These are phyloP conservation scores for Calliscelio sp. DNA, from an alignment of 2,888 invertebrate species.

Conservation along the genomic window DNA sequence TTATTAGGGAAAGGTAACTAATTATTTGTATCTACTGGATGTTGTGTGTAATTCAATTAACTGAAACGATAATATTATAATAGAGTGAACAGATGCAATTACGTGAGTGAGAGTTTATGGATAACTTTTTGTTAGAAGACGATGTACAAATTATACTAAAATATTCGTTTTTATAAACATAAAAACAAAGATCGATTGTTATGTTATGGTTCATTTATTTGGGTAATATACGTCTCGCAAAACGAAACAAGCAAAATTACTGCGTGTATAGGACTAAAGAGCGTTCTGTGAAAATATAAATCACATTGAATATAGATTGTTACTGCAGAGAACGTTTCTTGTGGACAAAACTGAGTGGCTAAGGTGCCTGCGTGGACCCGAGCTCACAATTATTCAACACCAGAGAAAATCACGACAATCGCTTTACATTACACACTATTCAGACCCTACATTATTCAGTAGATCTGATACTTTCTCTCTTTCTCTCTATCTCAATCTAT, in stretches of 20 bases:
- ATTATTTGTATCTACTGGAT: not conserved
- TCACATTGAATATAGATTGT: conserved; percentile 39
- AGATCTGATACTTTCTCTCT: conserved; percentile 47
- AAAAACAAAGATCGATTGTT: too few species aligned
- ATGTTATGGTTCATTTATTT: too few species aligned
- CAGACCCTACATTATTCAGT: conserved; percentile 32
- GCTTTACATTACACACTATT: conserved; percentile 56
- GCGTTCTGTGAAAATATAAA: conserved; percentile 35
- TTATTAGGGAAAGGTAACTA: too few species aligned
- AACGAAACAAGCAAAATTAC: conserved; percentile 12
- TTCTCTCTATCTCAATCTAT: conserved; percentile 17
- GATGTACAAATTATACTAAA: not conserved
- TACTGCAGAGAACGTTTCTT: conserved; percentile 60
- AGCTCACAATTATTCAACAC: conserved; percentile 54
- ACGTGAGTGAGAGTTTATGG: not conserved
- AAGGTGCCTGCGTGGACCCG: conserved; percentile 37
- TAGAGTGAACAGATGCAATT: too few species aligned
- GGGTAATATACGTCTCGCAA: conserved; percentile 2
- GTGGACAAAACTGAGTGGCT: conserved; percentile 54
- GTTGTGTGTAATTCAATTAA: not conserved
- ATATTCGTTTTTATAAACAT: not conserved
- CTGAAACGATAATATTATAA: too few species aligned
- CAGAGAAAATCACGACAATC: conserved; percentile 63
- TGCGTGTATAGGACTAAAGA: conserved; percentile 51
- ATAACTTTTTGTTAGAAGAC: not conserved